A percentile compares a stretch with the other conserved stretches of the same genome.
phyloP scores from a whole-genome alignment of 2,113 vertebrate genomes.

The Seriola quinqueradiata region DNA sequence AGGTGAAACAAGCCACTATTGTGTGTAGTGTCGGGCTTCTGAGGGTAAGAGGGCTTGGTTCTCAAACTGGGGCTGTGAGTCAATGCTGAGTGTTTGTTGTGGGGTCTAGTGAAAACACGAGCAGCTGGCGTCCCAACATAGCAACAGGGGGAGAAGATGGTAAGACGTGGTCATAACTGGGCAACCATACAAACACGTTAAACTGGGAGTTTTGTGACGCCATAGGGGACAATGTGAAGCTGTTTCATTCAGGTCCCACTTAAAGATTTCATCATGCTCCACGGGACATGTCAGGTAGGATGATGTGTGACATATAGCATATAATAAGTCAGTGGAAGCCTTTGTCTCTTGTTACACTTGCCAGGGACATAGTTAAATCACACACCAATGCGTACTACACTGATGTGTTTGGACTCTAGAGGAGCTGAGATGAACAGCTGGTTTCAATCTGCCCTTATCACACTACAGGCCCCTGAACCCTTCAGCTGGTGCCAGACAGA shows the following conservation, averaged over 20 bases:
- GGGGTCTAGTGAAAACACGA: constrained; percentile 48
- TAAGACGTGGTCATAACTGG: constrained; percentile 29
- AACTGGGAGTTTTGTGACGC: constrained; percentile 5
- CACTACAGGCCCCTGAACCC: constrained; percentile 44
- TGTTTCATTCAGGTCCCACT: constrained; percentile 8
- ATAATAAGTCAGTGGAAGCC: neutral
- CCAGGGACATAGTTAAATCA: neutral
- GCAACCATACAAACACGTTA: neutral
- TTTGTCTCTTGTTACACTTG: neutral
- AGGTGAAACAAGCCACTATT: constrained; percentile 77
- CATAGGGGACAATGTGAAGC: neutral
- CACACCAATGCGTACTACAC: neutral
- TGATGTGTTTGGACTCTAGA: constrained; percentile 28
- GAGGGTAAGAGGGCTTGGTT: constrained; percentile 42
- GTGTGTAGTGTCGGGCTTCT: constrained; percentile 51
- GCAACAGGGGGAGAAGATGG: constrained; percentile 32
- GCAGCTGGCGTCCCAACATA: constrained; percentile 41
- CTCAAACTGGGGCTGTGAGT: constrained; percentile 47
- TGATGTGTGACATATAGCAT: neutral
- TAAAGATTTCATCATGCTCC: neutral
- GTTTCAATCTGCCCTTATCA: constrained; percentile 63
- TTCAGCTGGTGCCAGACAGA: constrained; percentile 65
- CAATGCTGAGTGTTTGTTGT: constrained; percentile 55
- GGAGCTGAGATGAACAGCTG: constrained; percentile 67
- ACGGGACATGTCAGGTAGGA: neutral